phyloP scores from a whole-genome alignment of 1,140 invertebrate genomes.

The Drosophila littoralis region DNA sequence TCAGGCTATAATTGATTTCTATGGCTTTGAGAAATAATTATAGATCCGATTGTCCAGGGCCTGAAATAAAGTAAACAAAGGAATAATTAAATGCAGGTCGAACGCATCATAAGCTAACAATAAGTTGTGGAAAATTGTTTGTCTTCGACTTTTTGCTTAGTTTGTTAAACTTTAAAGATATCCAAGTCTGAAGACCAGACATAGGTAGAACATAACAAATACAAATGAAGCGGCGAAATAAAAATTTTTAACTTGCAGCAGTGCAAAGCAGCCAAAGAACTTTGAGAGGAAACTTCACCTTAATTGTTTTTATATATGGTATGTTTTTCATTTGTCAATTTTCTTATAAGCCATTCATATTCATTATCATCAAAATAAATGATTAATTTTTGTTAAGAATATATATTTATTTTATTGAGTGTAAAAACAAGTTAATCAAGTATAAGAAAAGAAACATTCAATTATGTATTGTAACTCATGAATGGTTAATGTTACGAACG shows the following conservation, averaged over 20 bases:
- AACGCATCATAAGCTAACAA: constrained; percentile 46
- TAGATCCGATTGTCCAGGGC: constrained; percentile 84
- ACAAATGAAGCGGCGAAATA: constrained; percentile 56
- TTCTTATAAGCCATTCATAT: constrained; percentile 68
- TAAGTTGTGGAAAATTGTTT: constrained; percentile 53
- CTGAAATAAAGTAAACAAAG: constrained; percentile 74
- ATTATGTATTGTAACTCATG: constrained; percentile 72
- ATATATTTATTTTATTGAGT: constrained; percentile 68
- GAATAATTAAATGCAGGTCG: constrained; percentile 20
- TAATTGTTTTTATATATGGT: constrained; percentile 40
- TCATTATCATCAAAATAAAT: constrained; percentile 53
- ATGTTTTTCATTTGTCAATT: constrained; percentile 33
- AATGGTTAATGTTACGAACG: constrained; percentile 80
- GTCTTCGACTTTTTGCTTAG: constrained; percentile 36
- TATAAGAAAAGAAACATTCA: constrained; percentile 75
- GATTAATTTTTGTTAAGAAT: constrained; percentile 78
- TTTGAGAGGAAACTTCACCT: constrained; percentile 84
- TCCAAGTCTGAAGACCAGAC: constrained; percentile 39
- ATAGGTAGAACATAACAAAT: constrained; percentile 45
- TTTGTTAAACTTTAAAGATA: constrained; percentile 15
- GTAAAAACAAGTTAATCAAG: constrained; percentile 74
- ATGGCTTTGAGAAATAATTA: constrained; percentile 84
- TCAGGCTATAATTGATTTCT: constrained; percentile 84
- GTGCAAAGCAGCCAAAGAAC: constrained; percentile 60
- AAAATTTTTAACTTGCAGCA: constrained; percentile 33